Base-by-base conservation (phyloP, 2,113 vertebrate genomes). In the Sciurus niger region DNA sequence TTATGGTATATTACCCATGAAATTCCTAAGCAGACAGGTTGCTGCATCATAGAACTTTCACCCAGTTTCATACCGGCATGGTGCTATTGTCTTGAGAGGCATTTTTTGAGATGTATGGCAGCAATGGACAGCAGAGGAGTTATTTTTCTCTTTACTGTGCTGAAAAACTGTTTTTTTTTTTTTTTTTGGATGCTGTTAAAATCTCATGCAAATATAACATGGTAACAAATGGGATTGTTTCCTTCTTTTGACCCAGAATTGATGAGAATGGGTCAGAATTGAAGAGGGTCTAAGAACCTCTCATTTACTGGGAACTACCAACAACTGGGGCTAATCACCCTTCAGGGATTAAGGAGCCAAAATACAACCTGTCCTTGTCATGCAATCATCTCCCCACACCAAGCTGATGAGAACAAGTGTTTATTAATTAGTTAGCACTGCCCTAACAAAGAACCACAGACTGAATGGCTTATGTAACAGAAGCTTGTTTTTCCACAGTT, bases 1-100 rank as follows among this genome's bases (percentile, higher is more conserved):
- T 94, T 93, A 84, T 95, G 60, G 94, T 87, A 84, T 94, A 95
- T 93, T 4, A 34, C 96, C 90, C 93, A 94, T 95, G 89, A 98
- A 97, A 94, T 98, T 76, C 93, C 67, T 55, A 67, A 84, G 55
- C 40, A 95, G 97, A 88, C 80, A 86, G 30, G 77, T 78, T 93
- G 68, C 74, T 90, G 30, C 79, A 60, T 95, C 83, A 92, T 84
- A 92, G 96, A 97, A 92, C 80, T 84, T 93, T 93, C 96, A 95
- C 84, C 67, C 7, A 34, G 43, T 76, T 96, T 97, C 87, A 82
- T 68, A 60, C 16, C 43, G 84, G 10, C 48, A 77, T 84, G 46
- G 55, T 48, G 24, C 60, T 92, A 25, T 79, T 94, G 84, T 48
- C 24, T 48, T 79, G 46, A 20, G 28, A 92, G 72, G 43, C 40